Conservation (phyloP, 2,888 invertebrate species). For the Cylindroiulus punctatus region DNA sequence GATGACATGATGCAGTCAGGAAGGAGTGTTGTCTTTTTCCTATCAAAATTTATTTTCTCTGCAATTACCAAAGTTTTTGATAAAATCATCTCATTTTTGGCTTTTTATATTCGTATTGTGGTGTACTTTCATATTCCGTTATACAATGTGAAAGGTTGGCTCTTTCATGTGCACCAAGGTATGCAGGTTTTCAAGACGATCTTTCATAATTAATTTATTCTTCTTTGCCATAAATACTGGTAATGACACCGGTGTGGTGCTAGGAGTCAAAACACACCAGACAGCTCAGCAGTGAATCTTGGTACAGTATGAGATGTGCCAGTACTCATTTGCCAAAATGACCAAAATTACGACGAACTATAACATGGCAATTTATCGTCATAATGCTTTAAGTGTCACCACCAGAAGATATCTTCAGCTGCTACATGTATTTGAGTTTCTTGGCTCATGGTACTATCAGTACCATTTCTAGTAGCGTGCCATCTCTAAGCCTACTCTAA, state of each 20-base stretch:
- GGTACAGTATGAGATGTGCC: conserved; percentile 95
- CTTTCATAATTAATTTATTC: conserved; percentile 26
- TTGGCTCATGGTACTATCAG: background rate
- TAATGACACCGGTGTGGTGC: conserved; percentile 94
- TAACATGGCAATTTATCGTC: background rate
- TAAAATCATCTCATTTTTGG: conserved; percentile 23
- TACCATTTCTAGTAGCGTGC: too few relatives aligned
- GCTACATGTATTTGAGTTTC: background rate
- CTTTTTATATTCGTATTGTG: conserved; percentile 67
- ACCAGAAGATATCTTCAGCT: background rate
- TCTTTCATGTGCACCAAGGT: conserved; percentile 87
- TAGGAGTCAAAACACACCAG: conserved; percentile 91
- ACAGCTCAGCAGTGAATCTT: conserved; percentile 91
- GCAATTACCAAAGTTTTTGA: background rate
- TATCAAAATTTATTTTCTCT: too few relatives aligned
- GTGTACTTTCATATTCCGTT: too few relatives aligned
- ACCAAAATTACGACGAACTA: background rate
- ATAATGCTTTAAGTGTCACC: background rate
- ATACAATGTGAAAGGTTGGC: conserved; percentile 96
- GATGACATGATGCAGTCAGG: too few relatives aligned
- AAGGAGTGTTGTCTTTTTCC: too few relatives aligned
- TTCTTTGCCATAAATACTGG: conserved; percentile 76
- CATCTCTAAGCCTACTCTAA: too few relatives aligned
- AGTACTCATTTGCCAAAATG: background rate
- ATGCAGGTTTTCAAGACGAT: background rate